These are phyloP conservation scores for Bufotes viridis DNA, from an alignment of 2,797 vertebrate genomes.

Conservation along the genomic window DNA sequence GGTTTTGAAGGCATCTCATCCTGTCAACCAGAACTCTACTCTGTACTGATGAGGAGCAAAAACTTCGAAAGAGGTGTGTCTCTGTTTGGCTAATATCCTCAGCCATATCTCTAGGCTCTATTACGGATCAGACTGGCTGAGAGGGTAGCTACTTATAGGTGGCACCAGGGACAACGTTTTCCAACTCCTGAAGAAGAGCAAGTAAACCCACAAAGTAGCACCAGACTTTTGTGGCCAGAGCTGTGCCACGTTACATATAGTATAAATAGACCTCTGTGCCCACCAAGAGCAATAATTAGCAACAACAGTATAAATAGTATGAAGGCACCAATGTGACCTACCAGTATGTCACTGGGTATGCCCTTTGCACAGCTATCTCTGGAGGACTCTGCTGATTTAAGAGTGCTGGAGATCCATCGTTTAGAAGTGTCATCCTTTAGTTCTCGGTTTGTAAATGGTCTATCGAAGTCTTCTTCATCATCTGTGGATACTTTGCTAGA, in stretches of 20 bases:
- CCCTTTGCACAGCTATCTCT: neutral
- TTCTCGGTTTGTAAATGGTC: neutral
- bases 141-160: no score
- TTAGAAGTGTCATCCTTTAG: neutral
- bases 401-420: constrained; percentile 25
- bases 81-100: no score
- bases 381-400: neutral
- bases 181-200: neutral
- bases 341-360: constrained; percentile 1
- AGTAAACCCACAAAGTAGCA: neutral
- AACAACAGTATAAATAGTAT: neutral
- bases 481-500: constrained; percentile 35
- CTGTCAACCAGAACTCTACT: no score
- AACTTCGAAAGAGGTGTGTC: no score
- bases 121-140: no score
- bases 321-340: constrained; percentile 2
- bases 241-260: neutral
- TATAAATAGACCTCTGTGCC: neutral
- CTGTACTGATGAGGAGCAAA: no score
- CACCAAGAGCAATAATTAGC: neutral
- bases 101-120: no score
- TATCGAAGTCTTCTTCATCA: constrained; percentile 44
- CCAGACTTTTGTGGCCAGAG: neutral
- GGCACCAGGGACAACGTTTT: no score
- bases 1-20: no score